A percentile compares a stretch with the other conserved stretches of the same genome.
Conservation (phyloP, 2,113 vertebrate genomes). For the Euleptes europaea region DNA sequence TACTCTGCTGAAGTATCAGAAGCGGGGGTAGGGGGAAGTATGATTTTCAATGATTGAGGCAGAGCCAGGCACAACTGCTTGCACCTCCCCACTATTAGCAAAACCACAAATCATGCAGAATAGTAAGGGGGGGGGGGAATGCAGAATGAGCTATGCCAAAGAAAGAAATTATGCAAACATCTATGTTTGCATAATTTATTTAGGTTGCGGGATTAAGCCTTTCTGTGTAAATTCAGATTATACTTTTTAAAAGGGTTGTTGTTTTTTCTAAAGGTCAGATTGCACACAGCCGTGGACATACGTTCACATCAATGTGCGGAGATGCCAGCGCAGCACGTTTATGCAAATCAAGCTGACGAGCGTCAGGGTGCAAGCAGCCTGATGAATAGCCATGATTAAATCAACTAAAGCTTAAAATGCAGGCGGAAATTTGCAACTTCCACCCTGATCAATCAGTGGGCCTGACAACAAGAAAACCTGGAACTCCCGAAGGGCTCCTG, state of each 20-base stretch:
- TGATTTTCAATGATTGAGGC: neutral
- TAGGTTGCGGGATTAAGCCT: neutral
- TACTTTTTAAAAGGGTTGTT: no score
- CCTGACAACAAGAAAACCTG: neutral
- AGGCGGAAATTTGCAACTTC: neutral
- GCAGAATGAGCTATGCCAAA: neutral
- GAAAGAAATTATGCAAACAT: neutral
- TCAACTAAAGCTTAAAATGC: neutral
- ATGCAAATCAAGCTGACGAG: neutral
- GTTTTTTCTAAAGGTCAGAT: neutral
- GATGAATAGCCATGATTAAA: neutral
- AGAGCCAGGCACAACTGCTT: neutral
- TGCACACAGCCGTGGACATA: neutral
- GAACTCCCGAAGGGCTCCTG: neutral
- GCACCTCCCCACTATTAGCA: no score
- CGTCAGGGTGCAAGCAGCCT: neutral
- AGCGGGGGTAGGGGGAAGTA: neutral
- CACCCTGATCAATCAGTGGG: neutral
- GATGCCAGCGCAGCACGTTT: neutral
- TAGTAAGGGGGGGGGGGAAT: neutral
- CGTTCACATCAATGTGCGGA: neutral
- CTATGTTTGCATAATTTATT: neutral
- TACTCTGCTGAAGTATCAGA: neutral
- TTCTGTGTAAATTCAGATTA: neutral
- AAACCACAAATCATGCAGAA: neutral